Conservation (phyloP, 2,797 vertebrate genomes). For the Smutsia temminckii region DNA sequence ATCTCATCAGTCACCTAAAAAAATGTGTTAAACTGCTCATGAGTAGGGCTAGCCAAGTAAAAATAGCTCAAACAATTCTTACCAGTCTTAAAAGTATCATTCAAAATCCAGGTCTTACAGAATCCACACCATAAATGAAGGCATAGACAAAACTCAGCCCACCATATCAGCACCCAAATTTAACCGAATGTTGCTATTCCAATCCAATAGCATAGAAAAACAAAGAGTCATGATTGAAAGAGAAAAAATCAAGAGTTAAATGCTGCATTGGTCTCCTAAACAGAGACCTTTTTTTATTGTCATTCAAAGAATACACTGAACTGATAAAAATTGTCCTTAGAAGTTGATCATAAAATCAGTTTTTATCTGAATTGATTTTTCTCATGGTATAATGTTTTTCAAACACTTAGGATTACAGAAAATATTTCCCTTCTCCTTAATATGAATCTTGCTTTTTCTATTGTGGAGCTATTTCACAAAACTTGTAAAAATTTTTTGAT, state of each 20-base stretch:
- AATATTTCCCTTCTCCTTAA: not conserved
- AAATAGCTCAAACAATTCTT: not conserved
- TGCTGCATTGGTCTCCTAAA: not conserved
- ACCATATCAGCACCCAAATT: not conserved
- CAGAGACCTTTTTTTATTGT: not conserved
- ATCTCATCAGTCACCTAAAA: not conserved
- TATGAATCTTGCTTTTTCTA: not conserved
- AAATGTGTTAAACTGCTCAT: not conserved
- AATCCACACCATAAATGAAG: not conserved
- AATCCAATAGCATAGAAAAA: not conserved
- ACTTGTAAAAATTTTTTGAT: not conserved
- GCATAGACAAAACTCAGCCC: not conserved
- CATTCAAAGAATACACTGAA: not conserved
- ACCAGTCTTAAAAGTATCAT: not conserved
- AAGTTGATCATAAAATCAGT: not conserved
- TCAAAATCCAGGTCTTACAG: not conserved
- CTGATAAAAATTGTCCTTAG: not conserved
- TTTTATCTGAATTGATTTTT: not conserved
- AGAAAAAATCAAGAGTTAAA: not conserved
- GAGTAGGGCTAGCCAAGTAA: not conserved
- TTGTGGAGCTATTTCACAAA: not conserved
- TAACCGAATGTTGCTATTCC: not conserved
- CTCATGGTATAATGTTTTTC: not conserved
- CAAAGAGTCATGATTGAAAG: not conserved
- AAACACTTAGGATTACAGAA: not conserved